Conservation (phyloP, 1,140 invertebrate species). For the Leptopilina clavipes region DNA sequence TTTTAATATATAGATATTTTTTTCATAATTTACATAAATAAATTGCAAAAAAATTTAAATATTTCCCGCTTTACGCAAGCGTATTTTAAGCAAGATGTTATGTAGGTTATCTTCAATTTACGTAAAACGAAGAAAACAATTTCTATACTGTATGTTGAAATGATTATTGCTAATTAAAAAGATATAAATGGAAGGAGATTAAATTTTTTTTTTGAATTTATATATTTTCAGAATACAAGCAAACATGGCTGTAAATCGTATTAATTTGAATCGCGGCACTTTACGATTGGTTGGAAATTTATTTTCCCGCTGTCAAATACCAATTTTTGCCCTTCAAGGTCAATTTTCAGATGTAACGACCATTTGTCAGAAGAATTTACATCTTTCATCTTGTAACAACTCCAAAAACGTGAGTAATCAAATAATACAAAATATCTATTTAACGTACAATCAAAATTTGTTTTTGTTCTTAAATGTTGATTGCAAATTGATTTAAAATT, state of each 20-base stretch:
- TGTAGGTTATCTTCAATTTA: not conserved
- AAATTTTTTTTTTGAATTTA: not conserved
- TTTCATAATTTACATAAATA: too few relatives aligned
- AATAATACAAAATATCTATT: not conserved
- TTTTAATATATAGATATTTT: too few relatives aligned
- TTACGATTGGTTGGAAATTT: slow-evolving; percentile 50
- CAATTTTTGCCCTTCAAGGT: slow-evolving; percentile 30
- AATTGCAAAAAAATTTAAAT: slow-evolving; percentile 12
- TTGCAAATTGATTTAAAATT: not conserved
- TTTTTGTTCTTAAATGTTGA: too few relatives aligned
- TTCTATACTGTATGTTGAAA: slow-evolving; percentile 21
- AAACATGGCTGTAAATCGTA: slow-evolving; percentile 46
- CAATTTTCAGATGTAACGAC: not conserved
- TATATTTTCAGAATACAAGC: not conserved
- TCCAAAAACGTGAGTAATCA: slow-evolving; percentile 45
- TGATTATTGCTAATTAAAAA: slow-evolving; percentile 7
- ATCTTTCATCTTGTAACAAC: slow-evolving; percentile 36
- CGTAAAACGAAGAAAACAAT: slow-evolving; percentile 37
- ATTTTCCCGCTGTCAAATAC: slow-evolving; percentile 31
- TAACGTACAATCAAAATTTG: not conserved
- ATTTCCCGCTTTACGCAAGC: not conserved
- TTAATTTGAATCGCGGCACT: slow-evolving; percentile 46
- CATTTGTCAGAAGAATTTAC: slow-evolving; percentile 18
- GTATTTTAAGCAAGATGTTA: not conserved
- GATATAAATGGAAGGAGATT: slow-evolving; percentile 28